Conservation (phyloP, 30 jellyfish, hydroid and myxozoan species). For the Chrysaora quinquecirrha region DNA sequence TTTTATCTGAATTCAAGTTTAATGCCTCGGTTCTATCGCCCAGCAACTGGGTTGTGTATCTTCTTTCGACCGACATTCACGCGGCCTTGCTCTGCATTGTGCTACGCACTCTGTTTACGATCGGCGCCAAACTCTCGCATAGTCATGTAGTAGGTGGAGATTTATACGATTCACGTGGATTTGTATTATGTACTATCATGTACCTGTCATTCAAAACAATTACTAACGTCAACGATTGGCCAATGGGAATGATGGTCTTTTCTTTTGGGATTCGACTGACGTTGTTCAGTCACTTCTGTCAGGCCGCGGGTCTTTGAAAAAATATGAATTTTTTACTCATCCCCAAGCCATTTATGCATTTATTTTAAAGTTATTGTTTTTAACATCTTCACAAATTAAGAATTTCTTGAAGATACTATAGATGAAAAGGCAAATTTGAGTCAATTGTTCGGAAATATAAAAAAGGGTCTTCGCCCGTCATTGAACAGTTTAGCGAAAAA, state of each 20-base stretch:
- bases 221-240: constrained; percentile 19
- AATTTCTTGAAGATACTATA: too few relatives aligned
- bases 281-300: too few relatives aligned
- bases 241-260: constrained; percentile 36
- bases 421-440: too few relatives aligned
- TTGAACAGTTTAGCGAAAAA: too few relatives aligned
- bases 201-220: constrained; percentile 78
- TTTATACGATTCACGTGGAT: constrained; percentile 67
- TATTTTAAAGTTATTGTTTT: too few relatives aligned
- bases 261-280: neutral
- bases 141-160: constrained; percentile 60
- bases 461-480: too few relatives aligned
- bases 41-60: constrained; percentile 66
- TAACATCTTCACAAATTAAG: too few relatives aligned
- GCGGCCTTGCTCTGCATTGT: constrained; percentile 72
- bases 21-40: constrained; percentile 67
- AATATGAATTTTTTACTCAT: too few relatives aligned
- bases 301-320: too few relatives aligned
- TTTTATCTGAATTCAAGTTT: constrained; percentile 41
- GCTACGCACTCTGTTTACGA: constrained; percentile 36
- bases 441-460: too few relatives aligned
- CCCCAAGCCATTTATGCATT: too few relatives aligned
- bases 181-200: constrained; percentile 58
- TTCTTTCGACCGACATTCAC: constrained; percentile 62
- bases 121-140: constrained; percentile 76